Percentiles rank a stretch among this genome's conserved stretches.
phyloP scores from a whole-genome alignment of 2,888 invertebrate genomes.

The Argyra leucocephala region DNA sequence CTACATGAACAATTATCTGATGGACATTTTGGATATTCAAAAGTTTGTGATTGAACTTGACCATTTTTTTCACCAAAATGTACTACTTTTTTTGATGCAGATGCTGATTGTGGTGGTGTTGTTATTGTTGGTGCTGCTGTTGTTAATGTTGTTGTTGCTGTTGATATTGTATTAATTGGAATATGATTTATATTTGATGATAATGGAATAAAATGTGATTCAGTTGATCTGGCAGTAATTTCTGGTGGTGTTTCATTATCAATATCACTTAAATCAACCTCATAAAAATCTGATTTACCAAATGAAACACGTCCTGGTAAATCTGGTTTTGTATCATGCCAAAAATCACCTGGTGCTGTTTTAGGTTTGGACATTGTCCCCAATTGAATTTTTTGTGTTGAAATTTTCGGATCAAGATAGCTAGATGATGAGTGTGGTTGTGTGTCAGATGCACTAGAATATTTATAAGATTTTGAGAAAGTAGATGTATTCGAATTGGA shows the following conservation, averaged over 20 bases:
- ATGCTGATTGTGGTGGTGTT: slow-evolving; percentile 10
- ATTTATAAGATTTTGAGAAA: slow-evolving; percentile 8
- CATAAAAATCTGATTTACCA: slow-evolving; percentile 31
- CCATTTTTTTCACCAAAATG: slow-evolving; percentile 35
- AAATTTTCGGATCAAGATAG: background rate
- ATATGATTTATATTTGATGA: background rate
- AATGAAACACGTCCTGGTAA: slow-evolving; percentile 43
- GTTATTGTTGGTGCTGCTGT: slow-evolving; percentile 10
- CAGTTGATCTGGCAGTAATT: slow-evolving; percentile 9
- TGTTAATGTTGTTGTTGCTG: background rate
- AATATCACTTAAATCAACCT: slow-evolving; percentile 37
- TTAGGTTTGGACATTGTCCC: background rate
- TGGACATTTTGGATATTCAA: slow-evolving; percentile 40
- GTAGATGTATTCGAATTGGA: slow-evolving; percentile 2
- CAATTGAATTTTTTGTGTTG: background rate
- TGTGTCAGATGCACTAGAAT: background rate
- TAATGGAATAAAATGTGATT: background rate
- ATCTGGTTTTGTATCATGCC: slow-evolving; percentile 29
- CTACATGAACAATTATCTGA: slow-evolving; percentile 41
- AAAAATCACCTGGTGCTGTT: slow-evolving; percentile 16
- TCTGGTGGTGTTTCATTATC: slow-evolving; percentile 36
- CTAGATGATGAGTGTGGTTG: background rate
- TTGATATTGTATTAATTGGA: slow-evolving; percentile 9
- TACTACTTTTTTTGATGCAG: slow-evolving; percentile 35
- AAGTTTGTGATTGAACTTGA: slow-evolving; percentile 35